These are phyloP conservation scores for Drosophila orosa DNA, from an alignment of 1,140 invertebrate genomes.

Conservation along the genomic window DNA sequence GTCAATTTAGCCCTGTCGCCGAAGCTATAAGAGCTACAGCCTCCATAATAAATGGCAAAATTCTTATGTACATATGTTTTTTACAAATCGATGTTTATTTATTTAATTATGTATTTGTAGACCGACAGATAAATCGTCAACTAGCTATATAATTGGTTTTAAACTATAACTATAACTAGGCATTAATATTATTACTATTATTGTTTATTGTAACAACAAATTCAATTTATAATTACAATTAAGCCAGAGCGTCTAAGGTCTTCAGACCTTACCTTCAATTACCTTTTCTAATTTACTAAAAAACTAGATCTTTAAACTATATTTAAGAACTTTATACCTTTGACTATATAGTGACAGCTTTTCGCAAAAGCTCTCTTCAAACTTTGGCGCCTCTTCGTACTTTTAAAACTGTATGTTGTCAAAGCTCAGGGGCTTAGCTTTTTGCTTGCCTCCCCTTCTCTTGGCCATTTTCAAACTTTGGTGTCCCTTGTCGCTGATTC, in stretches of 20 bases:
- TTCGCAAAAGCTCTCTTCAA: neutral
- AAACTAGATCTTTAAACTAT: too few relatives aligned
- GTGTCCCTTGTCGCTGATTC: constrained; percentile 13
- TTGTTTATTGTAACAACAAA: too few relatives aligned
- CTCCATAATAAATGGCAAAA: neutral
- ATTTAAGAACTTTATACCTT: too few relatives aligned
- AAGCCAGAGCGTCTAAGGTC: neutral
- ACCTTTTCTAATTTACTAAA: neutral
- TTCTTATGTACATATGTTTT: too few relatives aligned
- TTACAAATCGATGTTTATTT: too few relatives aligned
- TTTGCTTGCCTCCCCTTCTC: neutral
- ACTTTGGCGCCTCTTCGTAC: neutral
- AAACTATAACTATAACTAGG: neutral
- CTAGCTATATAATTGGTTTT: too few relatives aligned
- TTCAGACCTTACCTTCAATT: neutral
- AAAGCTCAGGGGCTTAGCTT: constrained; percentile 1
- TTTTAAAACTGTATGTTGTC: neutral
- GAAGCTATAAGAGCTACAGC: neutral
- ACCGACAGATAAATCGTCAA: too few relatives aligned
- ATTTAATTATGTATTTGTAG: too few relatives aligned
- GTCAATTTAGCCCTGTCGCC: neutral
- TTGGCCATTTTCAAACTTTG: constrained; percentile 2
- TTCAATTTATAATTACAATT: too few relatives aligned
- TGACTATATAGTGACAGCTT: neutral
- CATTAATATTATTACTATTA: too few relatives aligned